These are phyloP conservation scores for Tamandua tetradactyla DNA, from an alignment of 2,797 vertebrate species.

Conservation along the genomic window DNA sequence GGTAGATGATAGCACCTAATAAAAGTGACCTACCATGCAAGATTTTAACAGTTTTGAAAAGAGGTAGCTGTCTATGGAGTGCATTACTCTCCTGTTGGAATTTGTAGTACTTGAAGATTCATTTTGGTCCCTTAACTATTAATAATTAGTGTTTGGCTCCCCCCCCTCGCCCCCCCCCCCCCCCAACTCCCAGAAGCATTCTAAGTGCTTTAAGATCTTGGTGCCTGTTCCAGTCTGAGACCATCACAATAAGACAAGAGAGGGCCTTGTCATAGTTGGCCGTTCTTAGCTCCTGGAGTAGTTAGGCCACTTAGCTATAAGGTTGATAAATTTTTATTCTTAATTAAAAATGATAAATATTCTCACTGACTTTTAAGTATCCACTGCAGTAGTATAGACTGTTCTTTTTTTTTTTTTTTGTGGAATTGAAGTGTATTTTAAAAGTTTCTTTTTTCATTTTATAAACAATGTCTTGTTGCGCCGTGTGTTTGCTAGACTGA, in stretches of 20 bases:
- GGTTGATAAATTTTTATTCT: slow-evolving; percentile 20
- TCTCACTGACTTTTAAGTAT: slow-evolving; percentile 20
- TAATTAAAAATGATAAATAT: slow-evolving; percentile 29
- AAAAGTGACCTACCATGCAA: background rate
- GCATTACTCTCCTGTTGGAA: background rate
- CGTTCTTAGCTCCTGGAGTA: background rate
- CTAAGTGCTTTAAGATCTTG: background rate
- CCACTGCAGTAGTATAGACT: background rate
- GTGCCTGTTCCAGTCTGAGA: background rate
- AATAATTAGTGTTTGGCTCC: background rate
- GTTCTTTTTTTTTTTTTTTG: background rate
- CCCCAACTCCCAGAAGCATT: background rate
- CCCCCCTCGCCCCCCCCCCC: too few species aligned
- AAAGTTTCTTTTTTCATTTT: slow-evolving; percentile 30
- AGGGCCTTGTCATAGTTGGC: background rate
- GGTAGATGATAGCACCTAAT: background rate
- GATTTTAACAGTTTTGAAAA: too few species aligned
- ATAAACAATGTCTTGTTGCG: slow-evolving; percentile 79
- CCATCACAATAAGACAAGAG: background rate
- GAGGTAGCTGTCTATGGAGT: too few species aligned
- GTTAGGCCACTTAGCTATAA: background rate
- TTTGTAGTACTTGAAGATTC: slow-evolving; percentile 1
- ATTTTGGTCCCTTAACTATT: background rate
- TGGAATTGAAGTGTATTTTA: slow-evolving; percentile 55
- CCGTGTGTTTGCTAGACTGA: slow-evolving; percentile 86